A percentile compares a stretch with the other conserved stretches of the same genome.
These are phyloP conservation scores for Biston betularia DNA, from an alignment of 2,888 invertebrate genomes.

Conservation along the genomic window DNA sequence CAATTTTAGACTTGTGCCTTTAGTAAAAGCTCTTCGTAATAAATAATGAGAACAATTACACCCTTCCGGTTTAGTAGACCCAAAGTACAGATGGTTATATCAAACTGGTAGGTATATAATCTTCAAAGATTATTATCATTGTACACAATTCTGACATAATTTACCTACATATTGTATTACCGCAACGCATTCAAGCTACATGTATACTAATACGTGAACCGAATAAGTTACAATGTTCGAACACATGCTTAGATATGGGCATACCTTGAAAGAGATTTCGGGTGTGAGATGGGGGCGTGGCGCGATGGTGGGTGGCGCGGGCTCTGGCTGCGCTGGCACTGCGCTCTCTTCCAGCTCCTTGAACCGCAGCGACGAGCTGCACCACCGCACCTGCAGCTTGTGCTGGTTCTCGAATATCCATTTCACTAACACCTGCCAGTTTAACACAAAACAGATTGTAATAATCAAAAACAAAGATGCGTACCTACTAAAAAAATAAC, in stretches of 20 bases:
- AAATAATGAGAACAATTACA: no score
- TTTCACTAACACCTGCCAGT: constrained; percentile 85
- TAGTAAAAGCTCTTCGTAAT: no score
- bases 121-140: no score
- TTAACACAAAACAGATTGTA: not conserved
- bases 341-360: constrained; percentile 79
- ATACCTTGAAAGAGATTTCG: constrained; percentile 86
- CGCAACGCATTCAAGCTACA: no score
- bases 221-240: not conserved
- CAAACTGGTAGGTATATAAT: no score
- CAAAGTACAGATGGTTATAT: no score
- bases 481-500: no score
- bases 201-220: no score
- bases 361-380: constrained; percentile 84
- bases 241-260: not conserved
- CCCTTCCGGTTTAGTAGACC: no score
- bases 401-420: constrained; percentile 91
- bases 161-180: no score
- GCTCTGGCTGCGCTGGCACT: constrained; percentile 57
- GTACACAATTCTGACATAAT: no score
- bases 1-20: no score
- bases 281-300: constrained; percentile 71
- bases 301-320: constrained; percentile 54
- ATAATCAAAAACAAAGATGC: not conserved
- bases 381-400: constrained; percentile 87